phyloP scores from a whole-genome alignment of 2,113 vertebrate species.

The Pangasianodon gigas region DNA sequence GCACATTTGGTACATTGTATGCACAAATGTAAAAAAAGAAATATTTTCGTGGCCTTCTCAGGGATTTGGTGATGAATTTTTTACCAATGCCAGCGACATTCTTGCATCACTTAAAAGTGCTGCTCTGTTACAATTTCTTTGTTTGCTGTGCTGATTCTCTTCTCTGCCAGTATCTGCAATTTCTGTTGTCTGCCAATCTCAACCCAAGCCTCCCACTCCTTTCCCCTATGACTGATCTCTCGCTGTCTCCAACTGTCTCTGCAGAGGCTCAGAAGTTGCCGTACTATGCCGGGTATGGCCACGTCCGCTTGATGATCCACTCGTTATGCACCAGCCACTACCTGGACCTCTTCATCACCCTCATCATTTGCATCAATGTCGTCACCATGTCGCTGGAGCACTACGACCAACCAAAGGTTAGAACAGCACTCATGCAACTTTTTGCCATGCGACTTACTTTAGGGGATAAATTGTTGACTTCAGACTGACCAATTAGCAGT shows the following conservation, averaged over 20 bases:
- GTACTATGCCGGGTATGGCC: constrained; percentile 90
- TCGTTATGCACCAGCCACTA: constrained; percentile 96
- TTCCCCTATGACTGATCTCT: neutral
- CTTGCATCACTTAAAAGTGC: constrained; percentile 23
- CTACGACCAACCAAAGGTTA: constrained; percentile 94
- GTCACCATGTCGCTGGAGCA: constrained; percentile 99
- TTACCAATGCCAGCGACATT: neutral
- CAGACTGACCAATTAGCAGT: neutral
- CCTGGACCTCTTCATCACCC: constrained; percentile 97
- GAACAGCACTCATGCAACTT: constrained; percentile 38
- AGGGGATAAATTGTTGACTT: neutral
- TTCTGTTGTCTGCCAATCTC: constrained; percentile 19
- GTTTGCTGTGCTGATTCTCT: neutral
- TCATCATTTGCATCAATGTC: constrained; percentile 98
- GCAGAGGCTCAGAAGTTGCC: constrained; percentile 95
- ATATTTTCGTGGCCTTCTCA: neutral
- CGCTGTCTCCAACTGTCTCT: constrained; percentile 9
- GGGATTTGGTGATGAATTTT: constrained; percentile 14
- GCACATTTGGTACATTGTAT: neutral
- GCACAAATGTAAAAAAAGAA: neutral
- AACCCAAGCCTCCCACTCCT: neutral
- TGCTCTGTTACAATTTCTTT: constrained; percentile 12
- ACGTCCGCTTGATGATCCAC: constrained; percentile 90
- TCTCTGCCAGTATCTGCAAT: neutral
- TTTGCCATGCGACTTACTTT: neutral